Conservation (phyloP, 1,140 invertebrate genomes). For the Drosophila asahinai region DNA sequence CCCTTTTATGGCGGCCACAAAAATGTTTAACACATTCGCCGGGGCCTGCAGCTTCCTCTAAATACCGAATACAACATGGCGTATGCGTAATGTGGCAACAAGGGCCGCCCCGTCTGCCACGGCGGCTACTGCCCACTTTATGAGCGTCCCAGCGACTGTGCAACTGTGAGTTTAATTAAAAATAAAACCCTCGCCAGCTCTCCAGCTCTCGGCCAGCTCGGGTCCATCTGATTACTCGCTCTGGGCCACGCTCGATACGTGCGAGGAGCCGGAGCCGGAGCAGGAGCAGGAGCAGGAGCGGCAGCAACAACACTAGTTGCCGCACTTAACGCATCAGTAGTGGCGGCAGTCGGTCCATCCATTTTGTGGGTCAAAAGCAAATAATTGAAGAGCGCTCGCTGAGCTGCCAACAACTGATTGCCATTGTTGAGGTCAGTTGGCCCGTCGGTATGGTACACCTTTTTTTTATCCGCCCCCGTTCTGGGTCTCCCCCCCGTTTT, state of each 20-base stretch:
- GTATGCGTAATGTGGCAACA: conserved; percentile 68
- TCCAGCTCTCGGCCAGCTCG: conserved; percentile 12
- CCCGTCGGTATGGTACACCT: not conserved
- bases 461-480: conserved; percentile 37
- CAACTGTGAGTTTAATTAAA: conserved; percentile 71
- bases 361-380: conserved; percentile 71
- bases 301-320: conserved; percentile 33
- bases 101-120: conserved; percentile 3
- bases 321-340: conserved; percentile 49
- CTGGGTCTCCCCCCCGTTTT: conserved; percentile 14
- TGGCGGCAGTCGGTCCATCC: conserved; percentile 10
- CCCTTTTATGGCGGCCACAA: conserved; percentile 73
- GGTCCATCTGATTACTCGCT: conserved; percentile 60
- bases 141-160: conserved; percentile 39
- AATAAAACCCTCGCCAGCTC: conserved; percentile 61
- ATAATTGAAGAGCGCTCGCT: conserved; percentile 60
- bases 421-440: conserved; percentile 52
- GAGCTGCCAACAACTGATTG: conserved; percentile 49
- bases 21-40: conserved; percentile 74
- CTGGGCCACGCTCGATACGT: conserved; percentile 40
- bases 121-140: conserved; percentile 46
- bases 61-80: conserved; percentile 29
- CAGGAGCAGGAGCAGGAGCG: not conserved
- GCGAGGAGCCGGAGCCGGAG: conserved; percentile 15
- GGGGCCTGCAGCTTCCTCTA: conserved; percentile 48